Conservation (phyloP, 1,140 invertebrate genomes). For the Drosophila arizonae region DNA sequence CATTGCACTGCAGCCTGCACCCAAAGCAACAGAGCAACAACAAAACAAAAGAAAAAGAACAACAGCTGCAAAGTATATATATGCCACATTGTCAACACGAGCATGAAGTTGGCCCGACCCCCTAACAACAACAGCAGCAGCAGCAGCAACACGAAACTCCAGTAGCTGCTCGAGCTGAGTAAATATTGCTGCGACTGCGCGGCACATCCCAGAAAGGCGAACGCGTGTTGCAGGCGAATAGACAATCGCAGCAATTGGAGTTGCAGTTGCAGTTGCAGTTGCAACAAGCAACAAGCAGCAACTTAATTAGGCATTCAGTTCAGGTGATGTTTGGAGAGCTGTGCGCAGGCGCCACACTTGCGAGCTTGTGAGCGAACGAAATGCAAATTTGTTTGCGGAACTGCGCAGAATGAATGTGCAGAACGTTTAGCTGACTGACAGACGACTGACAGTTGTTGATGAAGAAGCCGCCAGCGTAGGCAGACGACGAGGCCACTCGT, state of each 20-base stretch:
- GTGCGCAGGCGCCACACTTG: conserved; percentile 67
- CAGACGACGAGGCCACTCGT: conserved; percentile 18
- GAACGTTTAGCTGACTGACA: conserved; percentile 42
- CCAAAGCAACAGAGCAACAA: conserved; percentile 25
- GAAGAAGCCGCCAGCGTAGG: conserved; percentile 23
- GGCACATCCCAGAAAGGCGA: conserved; percentile 11
- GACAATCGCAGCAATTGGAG: conserved; percentile 18
- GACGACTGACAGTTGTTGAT: conserved; percentile 63
- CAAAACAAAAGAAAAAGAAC: conserved; percentile 9
- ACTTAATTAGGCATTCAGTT: conserved; percentile 70
- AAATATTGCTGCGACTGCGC: conserved; percentile 43
- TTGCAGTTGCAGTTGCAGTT: conserved; percentile 14
- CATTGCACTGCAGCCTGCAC: conserved; percentile 10
- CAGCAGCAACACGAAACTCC: conserved; percentile 18
- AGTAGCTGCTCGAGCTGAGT: conserved; percentile 26
- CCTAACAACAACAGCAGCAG: conserved; percentile 3
- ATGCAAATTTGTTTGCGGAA: conserved; percentile 50
- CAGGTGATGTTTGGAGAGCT: conserved; percentile 2
- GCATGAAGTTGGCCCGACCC: conserved; percentile 34
- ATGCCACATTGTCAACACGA: conserved; percentile 57
- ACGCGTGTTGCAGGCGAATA: background rate
- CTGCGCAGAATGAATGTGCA: conserved; percentile 33
- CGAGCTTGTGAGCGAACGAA: conserved; percentile 32
- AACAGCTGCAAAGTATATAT: conserved; percentile 23
- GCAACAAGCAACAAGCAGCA: conserved; percentile 32